Percentiles rank a stretch among this genome's conserved stretches.
Conservation (phyloP, 2,888 invertebrate species). For the Subacronicta megacephala region DNA sequence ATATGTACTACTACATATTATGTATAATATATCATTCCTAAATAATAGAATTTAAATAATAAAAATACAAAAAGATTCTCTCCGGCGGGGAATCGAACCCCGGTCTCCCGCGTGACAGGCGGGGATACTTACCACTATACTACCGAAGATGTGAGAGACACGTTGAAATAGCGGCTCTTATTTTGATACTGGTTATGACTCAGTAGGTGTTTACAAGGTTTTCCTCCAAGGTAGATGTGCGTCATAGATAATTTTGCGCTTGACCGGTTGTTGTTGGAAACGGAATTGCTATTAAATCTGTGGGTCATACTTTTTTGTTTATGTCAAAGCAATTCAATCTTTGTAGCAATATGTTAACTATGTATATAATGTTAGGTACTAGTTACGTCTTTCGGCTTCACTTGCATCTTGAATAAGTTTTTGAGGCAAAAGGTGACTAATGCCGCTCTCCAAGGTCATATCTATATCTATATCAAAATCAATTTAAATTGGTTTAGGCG, state of each 20-base stretch:
- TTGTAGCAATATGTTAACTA: too few relatives aligned
- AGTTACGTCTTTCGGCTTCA: too few relatives aligned
- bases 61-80: constrained; percentile 66
- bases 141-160: constrained; percentile 76
- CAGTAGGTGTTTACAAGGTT: too few relatives aligned
- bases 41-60: not conserved
- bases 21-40: not conserved
- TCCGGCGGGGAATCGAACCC: constrained; percentile 90
- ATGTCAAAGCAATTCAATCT: too few relatives aligned
- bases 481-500: too few relatives aligned
- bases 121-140: constrained; percentile 90
- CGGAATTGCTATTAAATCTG: constrained; percentile 10
- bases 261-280: constrained; percentile 6
- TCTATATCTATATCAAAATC: too few relatives aligned
- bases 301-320: constrained; percentile 30
- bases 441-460: too few relatives aligned
- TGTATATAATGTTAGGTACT: too few relatives aligned
- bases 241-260: constrained; percentile 32
- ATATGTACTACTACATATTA: not conserved
- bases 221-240: not conserved
- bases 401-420: too few relatives aligned
- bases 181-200: too few relatives aligned
- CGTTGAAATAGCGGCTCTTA: constrained; percentile 25
- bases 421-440: too few relatives aligned
- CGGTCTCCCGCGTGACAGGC: constrained; percentile 90